Evolutionary conservation across 2,113 vertebrate genomes (phyloP).

Genomic region (Vidua chalybeata): DNA sequence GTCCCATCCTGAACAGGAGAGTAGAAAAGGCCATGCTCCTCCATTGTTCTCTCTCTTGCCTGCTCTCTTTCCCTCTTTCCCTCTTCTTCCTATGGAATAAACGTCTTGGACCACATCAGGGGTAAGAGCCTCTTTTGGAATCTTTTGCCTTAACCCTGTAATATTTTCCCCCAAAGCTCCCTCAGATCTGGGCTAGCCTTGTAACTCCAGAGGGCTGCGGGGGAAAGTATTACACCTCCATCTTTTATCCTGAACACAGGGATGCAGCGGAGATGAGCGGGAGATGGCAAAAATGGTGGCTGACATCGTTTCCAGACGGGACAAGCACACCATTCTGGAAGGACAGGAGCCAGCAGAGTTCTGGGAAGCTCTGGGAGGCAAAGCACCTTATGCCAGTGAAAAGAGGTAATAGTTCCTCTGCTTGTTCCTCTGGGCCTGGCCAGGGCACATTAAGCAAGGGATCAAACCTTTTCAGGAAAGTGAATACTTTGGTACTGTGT

Average conservation of each 20-base stretch:
- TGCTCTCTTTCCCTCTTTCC: no score
- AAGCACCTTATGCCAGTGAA: slow-evolving; percentile 84
- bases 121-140: no score
- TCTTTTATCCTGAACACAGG: slow-evolving; percentile 66
- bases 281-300: slow-evolving; percentile 85
- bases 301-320: slow-evolving; percentile 80
- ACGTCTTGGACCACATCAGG: no score
- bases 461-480: background rate
- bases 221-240: background rate
- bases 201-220: no score
- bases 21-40: no score
- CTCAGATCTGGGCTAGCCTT: no score
- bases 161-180: no score
- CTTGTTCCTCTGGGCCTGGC: background rate
- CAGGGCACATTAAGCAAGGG: background rate
- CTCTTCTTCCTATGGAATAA: no score
- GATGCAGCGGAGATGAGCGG: slow-evolving; percentile 89
- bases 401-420: slow-evolving; percentile 81
- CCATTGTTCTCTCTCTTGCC: no score
- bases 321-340: slow-evolving; percentile 87
- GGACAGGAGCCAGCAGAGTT: slow-evolving; percentile 89
- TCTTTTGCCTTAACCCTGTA: no score
- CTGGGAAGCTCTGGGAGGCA: slow-evolving; percentile 89
- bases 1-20: no score
- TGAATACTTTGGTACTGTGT: background rate